Base-by-base conservation (phyloP, 2,888 invertebrate genomes). In the Morpho achilles region DNA sequence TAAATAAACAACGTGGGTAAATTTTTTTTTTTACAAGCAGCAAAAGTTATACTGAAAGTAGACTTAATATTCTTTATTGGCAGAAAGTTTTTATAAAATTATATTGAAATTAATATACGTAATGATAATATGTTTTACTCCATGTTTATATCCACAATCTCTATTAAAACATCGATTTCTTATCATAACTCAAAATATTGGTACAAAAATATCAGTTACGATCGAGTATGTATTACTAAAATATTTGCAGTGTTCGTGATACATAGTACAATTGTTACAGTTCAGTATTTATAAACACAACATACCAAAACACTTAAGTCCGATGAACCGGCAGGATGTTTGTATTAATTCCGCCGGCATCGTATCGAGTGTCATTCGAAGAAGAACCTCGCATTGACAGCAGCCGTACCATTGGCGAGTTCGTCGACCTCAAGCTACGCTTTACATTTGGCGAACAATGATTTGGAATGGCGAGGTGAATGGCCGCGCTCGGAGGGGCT, bases 401-500 rank as follows among this genome's bases (percentile, higher is more conserved):
- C 84, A 81, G 75, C 77, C 76, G 71, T 74, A 84, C 74, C 82
- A 85, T 75, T 68, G 72, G 69, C 71, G 75, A 71, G 84, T 80
- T 86, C 86, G 68, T 70, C 70, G 87, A 86, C 80, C 88, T 75
- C 73, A 70, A 74, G 74, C 84, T 80, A 77, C 87, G 80, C 79
- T 87, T 81, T 87, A 87, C 84, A 88, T 88, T 90, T 89, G 82
- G 87, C 87, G 88, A 90, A 90, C 88, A 89, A 90, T 90, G 87
- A 89, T 89, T 88, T 87, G 86, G 82, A 87, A 84, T 86, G 83
- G 87, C 83, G 87, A 88, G 89, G 88, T 90, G 89, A 90, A 89
- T 69, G 90, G 80, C 88, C 89, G 82, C 81, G 79, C 77, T 73
- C 83, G 81, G 84, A 82, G 88, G 88, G 88, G 87, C 87, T 82